Evolutionary conservation across 2,888 invertebrate species (phyloP), one percentile per base, ranked within the genome.

Genomic region (Junonia oenone): DNA sequence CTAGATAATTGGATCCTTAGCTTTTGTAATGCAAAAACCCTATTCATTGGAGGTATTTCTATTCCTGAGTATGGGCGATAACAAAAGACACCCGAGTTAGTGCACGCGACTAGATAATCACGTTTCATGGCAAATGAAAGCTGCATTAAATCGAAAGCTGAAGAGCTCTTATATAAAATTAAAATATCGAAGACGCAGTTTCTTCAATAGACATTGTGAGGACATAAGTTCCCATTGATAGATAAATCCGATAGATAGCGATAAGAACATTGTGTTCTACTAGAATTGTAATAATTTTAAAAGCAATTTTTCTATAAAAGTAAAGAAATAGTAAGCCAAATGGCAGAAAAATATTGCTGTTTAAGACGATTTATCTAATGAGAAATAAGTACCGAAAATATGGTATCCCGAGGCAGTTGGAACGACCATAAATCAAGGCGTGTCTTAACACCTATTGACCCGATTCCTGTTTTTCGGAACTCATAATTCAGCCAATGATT

Each of bases 371-470:
- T 26, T 15, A 17, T 29, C 15, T 50, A 52, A 59, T 63, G 61
- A 59, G 51, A 55, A 65, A 62, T 62, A 55, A 61, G 46, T 58
- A 57, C 50, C 54, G 55, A 55, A 51, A 51, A 55, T 61, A 61
- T 55, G 57, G 50, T 56, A 49, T 54, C 61, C 55, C 52, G 49
- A 52, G 63, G 61, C 63, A 59, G 57, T 60, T 49, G 57, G 60
- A 46, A 59, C 59, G 51, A 52, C 58, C 59, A 68, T 73, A 72
- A 70, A 74, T 68, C 66, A 68, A 65, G 66, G 68, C 67, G 68
- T 63, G 70, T 65, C 75, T 67, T 61, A 68, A 71, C 69, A 70
- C 70, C 76, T 67, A 69, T 69, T 69, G 72, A 66, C 72, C 75
- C 68, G 72, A 63, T 73, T 73, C 68, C 65, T 68, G 65, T 67